Base-by-base conservation (phyloP, 2,888 invertebrate genomes). In the Hypolimnas misippus region DNA sequence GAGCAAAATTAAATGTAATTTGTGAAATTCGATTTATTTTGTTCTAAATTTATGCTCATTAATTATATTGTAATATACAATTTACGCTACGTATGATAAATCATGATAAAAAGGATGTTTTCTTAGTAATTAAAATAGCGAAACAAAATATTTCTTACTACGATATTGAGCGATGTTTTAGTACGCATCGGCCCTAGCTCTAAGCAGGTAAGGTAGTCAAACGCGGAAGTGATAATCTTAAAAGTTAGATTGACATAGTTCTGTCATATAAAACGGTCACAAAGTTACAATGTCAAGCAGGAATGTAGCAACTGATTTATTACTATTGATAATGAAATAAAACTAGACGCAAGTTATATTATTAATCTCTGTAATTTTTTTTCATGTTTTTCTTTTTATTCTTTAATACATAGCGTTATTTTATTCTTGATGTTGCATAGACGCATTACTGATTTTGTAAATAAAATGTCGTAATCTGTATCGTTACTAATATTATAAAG, bases 171-270 rank as follows among this genome's bases (percentile, higher is more conserved):
- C 42, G 58, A 40, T 55, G 52, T 52, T 64, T 55, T 10, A 33
- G 61, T 65, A 57, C 58, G 46, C 21, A 52, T 61, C 82, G 82
- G 69, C 82, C 83, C 82, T 84, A 81, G 50, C 63, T 70, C 70
- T 74, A 81, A 79, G 56, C 67, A 65, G 86, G 86, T 86, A 85
- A 80, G 74, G 77, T 57, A 66, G 84, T 82, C 83, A 79, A 81
- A 82, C 75, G 76, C 79, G 85, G 86, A 87, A 87, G 86, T 85
- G 86, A 89, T 88, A 88, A 89, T 87, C 88, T 88, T 87, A 87
- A 87, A 91, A 90, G 87, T 89, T 88, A 87, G 88, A 91, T 89
- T 87, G 89, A 88, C 87, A 88, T 87, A 88, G 86, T 88, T 89
- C 77, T 83, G 80, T 82, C 83, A 81, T 80, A 87, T 84, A 86